Evolutionary conservation across 2,888 invertebrate species (phyloP).

Genomic region (Acanthosepion lycidas): DNA sequence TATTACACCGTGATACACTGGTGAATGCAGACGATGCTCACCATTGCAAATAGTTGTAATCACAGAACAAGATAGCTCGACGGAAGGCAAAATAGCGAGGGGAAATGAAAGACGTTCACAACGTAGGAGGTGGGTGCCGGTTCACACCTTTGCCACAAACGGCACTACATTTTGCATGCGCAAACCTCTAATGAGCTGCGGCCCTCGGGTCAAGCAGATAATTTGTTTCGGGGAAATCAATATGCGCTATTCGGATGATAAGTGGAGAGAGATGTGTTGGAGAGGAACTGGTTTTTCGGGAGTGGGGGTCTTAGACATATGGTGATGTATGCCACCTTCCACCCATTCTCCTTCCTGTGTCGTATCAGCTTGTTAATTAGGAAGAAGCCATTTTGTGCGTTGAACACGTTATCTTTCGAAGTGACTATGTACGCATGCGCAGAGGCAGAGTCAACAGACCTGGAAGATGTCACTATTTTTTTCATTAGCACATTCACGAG

Average conservation of each 20-base stretch:
- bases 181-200: not conserved
- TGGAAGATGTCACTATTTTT: not conserved
- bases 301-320: not conserved
- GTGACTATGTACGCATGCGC: not conserved
- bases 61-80: not conserved
- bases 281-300: not conserved
- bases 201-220: not conserved
- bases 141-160: not conserved
- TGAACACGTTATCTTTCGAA: not conserved
- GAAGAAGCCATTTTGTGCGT: not conserved
- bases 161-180: not conserved
- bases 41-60: not conserved
- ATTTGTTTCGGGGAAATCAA: not conserved
- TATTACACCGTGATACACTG: not conserved
- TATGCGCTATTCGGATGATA: not conserved
- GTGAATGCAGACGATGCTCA: not conserved
- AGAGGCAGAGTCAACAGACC: not conserved
- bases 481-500: no score
- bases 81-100: not conserved
- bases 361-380: not conserved
- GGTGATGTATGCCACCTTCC: not conserved
- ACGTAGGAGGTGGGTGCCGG: not conserved
- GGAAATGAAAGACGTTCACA: not conserved
- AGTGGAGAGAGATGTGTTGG: not conserved
- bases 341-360: not conserved